Evolutionary conservation across 2,797 vertebrate species (phyloP).

Genomic region (Sarcophilus harrisii): DNA sequence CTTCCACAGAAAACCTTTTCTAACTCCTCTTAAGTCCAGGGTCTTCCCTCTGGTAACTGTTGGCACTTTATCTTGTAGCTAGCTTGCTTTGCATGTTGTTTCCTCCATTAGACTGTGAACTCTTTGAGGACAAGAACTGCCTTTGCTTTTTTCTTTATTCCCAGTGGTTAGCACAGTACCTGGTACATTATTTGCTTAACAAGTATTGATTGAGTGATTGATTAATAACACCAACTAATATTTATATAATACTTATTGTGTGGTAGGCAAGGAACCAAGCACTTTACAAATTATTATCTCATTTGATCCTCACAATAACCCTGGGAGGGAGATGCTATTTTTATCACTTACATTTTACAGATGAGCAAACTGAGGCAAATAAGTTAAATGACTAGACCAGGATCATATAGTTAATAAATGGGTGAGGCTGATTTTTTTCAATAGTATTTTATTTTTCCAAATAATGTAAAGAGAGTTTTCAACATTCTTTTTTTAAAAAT

Average conservation of each 20-base stretch:
- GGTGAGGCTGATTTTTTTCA: neutral
- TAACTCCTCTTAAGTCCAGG: neutral
- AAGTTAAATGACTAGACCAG: neutral
- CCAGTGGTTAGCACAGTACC: neutral
- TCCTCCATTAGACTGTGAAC: neutral
- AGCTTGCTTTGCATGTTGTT: neutral
- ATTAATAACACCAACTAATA: neutral
- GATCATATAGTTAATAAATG: neutral
- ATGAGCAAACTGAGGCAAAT: neutral
- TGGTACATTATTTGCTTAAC: neutral
- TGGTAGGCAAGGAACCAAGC: neutral
- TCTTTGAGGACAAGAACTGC: neutral
- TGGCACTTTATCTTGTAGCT: neutral
- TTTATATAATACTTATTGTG: neutral
- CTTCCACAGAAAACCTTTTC: neutral
- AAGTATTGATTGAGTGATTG: neutral
- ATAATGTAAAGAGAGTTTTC: no score
- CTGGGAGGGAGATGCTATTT: neutral
- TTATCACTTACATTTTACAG: neutral
- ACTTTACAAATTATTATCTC: neutral
- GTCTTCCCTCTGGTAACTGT: neutral
- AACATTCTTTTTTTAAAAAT: no score
- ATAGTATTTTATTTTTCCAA: no score
- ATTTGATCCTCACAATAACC: neutral
- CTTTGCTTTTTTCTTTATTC: neutral